phyloP scores from a whole-genome alignment of 2,888 invertebrate species.

The Drosophila hamatofila region DNA sequence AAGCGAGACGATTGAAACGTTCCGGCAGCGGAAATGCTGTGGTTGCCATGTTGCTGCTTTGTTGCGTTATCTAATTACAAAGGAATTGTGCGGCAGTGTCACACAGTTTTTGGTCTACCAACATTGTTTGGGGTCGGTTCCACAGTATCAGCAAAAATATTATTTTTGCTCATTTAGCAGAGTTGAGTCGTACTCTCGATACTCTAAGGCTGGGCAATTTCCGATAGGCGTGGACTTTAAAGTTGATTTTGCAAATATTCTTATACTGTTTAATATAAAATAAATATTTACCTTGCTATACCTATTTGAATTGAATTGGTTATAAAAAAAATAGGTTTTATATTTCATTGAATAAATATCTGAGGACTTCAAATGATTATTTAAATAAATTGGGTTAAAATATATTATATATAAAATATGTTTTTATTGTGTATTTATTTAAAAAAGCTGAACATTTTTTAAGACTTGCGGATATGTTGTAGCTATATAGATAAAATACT shows the following conservation, averaged over 20 bases:
- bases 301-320: too few species aligned
- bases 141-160: constrained; percentile 57
- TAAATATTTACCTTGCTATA: background rate
- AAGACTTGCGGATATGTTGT: too few species aligned
- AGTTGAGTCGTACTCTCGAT: background rate
- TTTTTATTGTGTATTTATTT: too few species aligned
- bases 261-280: background rate
- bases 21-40: constrained; percentile 65
- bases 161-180: constrained; percentile 27
- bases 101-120: constrained; percentile 63
- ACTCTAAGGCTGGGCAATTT: background rate
- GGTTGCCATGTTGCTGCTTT: constrained; percentile 74
- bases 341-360: too few species aligned
- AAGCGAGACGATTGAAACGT: constrained; percentile 19
- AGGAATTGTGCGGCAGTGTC: constrained; percentile 75
- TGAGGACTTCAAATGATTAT: too few species aligned
- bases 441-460: too few species aligned
- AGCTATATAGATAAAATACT: too few species aligned
- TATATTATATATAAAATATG: too few species aligned
- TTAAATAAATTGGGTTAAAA: too few species aligned
- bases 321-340: too few species aligned
- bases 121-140: constrained; percentile 47
- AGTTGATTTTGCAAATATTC: background rate
- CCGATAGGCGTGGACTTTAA: background rate
- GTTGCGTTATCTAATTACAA: constrained; percentile 81